phyloP scores from a whole-genome alignment of 2,888 invertebrate genomes.

The Schizaphis graminum region DNA sequence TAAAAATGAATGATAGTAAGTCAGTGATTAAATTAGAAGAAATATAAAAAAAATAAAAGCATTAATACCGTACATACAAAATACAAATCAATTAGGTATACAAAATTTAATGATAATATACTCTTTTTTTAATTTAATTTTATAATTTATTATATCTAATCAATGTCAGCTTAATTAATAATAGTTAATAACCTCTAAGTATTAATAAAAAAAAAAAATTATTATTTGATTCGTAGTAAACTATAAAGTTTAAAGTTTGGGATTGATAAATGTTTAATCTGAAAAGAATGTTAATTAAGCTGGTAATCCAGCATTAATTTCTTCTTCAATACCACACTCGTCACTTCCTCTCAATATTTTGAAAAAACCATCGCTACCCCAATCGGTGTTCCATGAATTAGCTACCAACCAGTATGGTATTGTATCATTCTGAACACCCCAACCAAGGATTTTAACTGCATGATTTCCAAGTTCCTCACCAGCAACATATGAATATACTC shows the following conservation, averaged over 20 bases:
- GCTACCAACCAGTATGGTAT: slow-evolving; percentile 91
- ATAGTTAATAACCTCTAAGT: neutral
- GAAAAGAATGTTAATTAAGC: slow-evolving; percentile 64
- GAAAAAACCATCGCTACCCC: slow-evolving; percentile 91
- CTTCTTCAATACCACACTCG: slow-evolving; percentile 83
- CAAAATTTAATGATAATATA: neutral
- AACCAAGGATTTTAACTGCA: slow-evolving; percentile 73
- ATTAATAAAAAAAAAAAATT: neutral
- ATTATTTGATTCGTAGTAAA: neutral
- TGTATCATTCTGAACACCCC: slow-evolving; percentile 82
- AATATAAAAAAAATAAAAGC: neutral
- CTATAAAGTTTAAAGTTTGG: neutral
- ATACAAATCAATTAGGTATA: neutral
- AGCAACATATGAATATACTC: slow-evolving; percentile 82
- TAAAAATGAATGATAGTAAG: neutral
- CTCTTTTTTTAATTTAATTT: neutral
- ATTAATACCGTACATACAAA: neutral
- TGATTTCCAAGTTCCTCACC: slow-evolving; percentile 77
- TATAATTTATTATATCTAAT: neutral
- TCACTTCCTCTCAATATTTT: slow-evolving; percentile 86
- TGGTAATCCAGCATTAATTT: slow-evolving; percentile 80
- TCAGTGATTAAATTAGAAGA: neutral
- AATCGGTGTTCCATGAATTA: slow-evolving; percentile 94
- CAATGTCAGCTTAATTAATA: neutral
- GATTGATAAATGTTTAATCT: neutral